These are phyloP conservation scores for Ashinkailepas kermadecensis DNA, from an alignment of 2,888 invertebrate species.

Conservation along the genomic window DNA sequence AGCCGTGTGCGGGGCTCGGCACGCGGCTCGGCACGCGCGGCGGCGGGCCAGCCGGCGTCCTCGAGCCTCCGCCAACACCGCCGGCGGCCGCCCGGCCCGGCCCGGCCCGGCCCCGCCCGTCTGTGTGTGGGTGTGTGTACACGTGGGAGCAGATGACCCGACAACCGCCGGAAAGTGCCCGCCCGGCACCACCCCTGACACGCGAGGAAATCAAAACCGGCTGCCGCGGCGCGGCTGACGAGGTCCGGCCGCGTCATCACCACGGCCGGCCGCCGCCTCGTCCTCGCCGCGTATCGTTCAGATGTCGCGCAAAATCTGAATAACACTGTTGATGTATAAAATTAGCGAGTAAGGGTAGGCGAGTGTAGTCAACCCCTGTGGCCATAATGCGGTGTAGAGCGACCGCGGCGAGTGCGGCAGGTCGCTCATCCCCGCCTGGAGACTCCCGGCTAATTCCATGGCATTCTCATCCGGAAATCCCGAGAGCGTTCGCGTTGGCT, in stretches of 20 bases:
- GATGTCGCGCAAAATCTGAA: neutral
- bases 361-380: neutral
- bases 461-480: neutral
- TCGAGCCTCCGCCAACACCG: too few species aligned
- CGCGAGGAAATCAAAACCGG: conserved; percentile 2
- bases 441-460: neutral
- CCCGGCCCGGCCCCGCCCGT: neutral
- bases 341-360: neutral
- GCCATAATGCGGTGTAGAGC: conserved; percentile 2
- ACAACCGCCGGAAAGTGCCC: neutral
- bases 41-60: too few species aligned
- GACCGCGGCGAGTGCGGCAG: neutral
- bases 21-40: neutral
- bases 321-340: neutral
- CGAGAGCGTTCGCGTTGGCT: neutral
- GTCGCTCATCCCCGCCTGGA: neutral
- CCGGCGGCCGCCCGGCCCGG: neutral
- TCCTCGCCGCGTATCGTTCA: neutral
- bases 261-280: neutral
- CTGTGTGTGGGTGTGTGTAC: neutral
- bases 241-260: neutral
- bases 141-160: neutral
- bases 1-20: neutral
- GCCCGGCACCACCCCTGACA: neutral
- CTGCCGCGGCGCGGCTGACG: neutral